phyloP scores from a whole-genome alignment of 2,888 invertebrate species.

The Stegana nigrithorax region DNA sequence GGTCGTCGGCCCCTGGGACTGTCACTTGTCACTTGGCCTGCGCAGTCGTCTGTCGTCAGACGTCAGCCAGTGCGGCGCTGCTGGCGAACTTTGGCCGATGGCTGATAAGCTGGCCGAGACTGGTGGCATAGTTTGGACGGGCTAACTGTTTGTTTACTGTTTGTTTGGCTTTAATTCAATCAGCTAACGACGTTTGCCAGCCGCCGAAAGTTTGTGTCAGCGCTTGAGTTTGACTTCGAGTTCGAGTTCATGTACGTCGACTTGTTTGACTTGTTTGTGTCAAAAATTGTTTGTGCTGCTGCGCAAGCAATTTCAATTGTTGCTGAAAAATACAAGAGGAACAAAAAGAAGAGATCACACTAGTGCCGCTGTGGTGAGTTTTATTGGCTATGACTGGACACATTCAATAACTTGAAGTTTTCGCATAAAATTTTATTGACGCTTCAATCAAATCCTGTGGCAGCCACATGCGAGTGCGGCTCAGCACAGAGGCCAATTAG shows the following conservation, averaged over 20 bases:
- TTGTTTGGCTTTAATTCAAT: slow-evolving; percentile 23
- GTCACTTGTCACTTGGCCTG: background rate
- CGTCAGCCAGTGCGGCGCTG: background rate
- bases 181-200: slow-evolving; percentile 11
- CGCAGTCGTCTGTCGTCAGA: background rate
- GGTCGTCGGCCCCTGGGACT: background rate
- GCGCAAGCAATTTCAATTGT: slow-evolving; percentile 11
- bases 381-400: too few relatives aligned
- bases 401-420: too few relatives aligned
- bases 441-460: background rate
- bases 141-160: slow-evolving; percentile 14
- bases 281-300: slow-evolving; percentile 4
- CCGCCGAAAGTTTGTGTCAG: background rate
- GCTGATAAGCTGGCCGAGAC: slow-evolving; percentile 16
- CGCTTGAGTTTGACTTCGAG: too few relatives aligned
- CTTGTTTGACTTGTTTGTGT: background rate
- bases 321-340: too few relatives aligned
- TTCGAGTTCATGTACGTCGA: too few relatives aligned
- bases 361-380: background rate
- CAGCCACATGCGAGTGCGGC: too few relatives aligned
- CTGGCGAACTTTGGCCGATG: background rate
- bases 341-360: too few relatives aligned
- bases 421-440: background rate
- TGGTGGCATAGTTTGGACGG: slow-evolving; percentile 7
- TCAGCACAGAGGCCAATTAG: too few relatives aligned